A percentile compares a stretch with the other conserved stretches of the same genome.
phyloP scores from a whole-genome alignment of 2,797 vertebrate species.

The Pantherophis vulpinus region DNA sequence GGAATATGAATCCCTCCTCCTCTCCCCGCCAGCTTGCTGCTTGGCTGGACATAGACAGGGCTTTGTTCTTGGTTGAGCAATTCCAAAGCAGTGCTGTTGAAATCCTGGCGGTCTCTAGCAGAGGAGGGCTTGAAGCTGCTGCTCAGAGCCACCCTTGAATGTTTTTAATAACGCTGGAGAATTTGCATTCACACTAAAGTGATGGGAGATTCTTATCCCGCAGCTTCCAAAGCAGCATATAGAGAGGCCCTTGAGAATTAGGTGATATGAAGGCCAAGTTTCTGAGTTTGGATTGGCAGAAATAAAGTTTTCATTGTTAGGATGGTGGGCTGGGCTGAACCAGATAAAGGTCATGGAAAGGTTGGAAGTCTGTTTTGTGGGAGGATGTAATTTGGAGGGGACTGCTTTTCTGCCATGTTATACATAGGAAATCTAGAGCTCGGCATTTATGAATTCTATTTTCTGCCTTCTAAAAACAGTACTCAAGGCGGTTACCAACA shows the following conservation, averaged over 20 bases:
- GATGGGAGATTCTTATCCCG: background rate
- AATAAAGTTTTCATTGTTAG: background rate
- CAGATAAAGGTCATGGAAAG: background rate
- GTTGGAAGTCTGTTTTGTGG: background rate
- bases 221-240: background rate
- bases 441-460: background rate
- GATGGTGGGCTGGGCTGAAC: background rate
- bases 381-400: background rate
- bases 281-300: background rate
- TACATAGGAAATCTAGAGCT: background rate
- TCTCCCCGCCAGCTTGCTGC: slow-evolving; percentile 40
- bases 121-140: slow-evolving; percentile 1
- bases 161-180: background rate
- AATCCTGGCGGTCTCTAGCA: slow-evolving; percentile 11
- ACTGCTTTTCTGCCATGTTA: background rate
- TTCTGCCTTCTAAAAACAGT: background rate
- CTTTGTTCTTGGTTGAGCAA: slow-evolving; percentile 81
- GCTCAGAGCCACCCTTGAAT: background rate
- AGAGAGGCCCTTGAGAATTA: background rate
- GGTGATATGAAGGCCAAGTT: background rate
- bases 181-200: background rate
- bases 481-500: background rate
- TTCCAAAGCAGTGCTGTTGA: background rate
- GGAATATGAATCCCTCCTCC: slow-evolving; percentile 25
- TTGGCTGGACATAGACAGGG: slow-evolving; percentile 64